Base-by-base conservation (phyloP, 92 coral and sea anemone genomes). In the Epizoanthus ramosus region DNA sequence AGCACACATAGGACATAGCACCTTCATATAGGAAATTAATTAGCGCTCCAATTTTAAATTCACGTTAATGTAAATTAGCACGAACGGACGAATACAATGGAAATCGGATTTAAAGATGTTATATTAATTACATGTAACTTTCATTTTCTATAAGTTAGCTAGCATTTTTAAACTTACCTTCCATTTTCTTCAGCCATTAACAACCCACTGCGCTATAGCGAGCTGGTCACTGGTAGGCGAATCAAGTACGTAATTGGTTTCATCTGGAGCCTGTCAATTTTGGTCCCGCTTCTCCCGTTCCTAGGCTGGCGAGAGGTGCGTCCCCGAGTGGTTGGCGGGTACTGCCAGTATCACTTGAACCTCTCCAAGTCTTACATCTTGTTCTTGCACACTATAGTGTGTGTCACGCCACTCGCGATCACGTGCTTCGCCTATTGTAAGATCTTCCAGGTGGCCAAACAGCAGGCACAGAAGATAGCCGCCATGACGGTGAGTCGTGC, bases 341-440 rank as follows among this genome's bases (percentile, higher is more conserved):
- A 77, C 71, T 93, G 97, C 52, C 97, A 90, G 74, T 93, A 93
- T 81, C 97, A 93, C 53, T 80, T 93, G 25, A 88, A 90, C 80
- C 94, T 93, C 73, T 88, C 91, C 64, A 92, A 76, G 79, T 88
- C 90, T 19, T 90, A 88, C 69, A 91, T 93, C 41, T 68, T 93
- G 14, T 93, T 93, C 37, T 65, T 93, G 13, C 97, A 93, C 70
- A 83, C 87, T 23, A 88, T 80, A 3, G 94, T 93, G 31, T 93
- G 97, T 31, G 58, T 93, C 41, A 74, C 85, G 68, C 97, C 97
- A 69, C 84, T 93, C 64, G 83, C 92, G 56, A 87, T 91, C 63
- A 93, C 94, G 63, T 90, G 97, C 33, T 71, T 77, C 60, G 97
- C 94, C 43, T 90, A 93, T 58, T 83, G 92, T 71, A 86, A 90